Evolutionary conservation across 2,113 vertebrate species (phyloP).

Genomic region (Eolophus roseicapilla): DNA sequence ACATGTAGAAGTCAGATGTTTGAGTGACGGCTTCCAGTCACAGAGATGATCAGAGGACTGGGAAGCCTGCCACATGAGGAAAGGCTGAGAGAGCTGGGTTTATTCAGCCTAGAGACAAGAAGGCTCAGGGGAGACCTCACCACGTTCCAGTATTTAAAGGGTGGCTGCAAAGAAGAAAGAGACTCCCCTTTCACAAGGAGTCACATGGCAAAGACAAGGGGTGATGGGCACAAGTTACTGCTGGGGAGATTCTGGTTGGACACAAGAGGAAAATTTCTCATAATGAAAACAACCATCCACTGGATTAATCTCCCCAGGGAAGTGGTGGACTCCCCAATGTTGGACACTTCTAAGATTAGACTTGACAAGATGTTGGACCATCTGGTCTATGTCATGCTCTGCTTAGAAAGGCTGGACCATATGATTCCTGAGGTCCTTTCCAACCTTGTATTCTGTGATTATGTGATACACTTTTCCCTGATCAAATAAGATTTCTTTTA

Average conservation of each 20-base stretch:
- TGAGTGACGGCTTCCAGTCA: neutral
- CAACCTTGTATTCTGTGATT: neutral
- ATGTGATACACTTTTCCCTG: neutral
- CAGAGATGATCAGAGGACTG: neutral
- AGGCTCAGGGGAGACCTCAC: neutral
- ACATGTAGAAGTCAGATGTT: neutral
- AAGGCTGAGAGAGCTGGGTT: neutral
- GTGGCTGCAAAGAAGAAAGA: neutral
- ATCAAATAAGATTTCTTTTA: neutral
- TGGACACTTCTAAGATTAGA: neutral
- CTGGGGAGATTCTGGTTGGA: neutral
- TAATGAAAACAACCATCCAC: neutral
- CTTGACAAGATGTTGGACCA: neutral
- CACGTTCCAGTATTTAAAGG: neutral
- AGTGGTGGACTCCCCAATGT: neutral
- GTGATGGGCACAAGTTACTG: neutral
- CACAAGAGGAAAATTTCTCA: neutral
- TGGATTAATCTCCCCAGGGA: neutral
- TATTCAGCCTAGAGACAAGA: neutral
- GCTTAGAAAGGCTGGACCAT: neutral
- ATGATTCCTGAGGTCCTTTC: neutral
- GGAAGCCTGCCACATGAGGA: neutral
- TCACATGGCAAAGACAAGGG: neutral
- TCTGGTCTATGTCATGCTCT: neutral
- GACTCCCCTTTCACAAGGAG: neutral